Percentiles rank a stretch among this genome's conserved stretches.
phyloP scores from a whole-genome alignment of 2,797 vertebrate genomes.

The Semotilus atromaculatus region DNA sequence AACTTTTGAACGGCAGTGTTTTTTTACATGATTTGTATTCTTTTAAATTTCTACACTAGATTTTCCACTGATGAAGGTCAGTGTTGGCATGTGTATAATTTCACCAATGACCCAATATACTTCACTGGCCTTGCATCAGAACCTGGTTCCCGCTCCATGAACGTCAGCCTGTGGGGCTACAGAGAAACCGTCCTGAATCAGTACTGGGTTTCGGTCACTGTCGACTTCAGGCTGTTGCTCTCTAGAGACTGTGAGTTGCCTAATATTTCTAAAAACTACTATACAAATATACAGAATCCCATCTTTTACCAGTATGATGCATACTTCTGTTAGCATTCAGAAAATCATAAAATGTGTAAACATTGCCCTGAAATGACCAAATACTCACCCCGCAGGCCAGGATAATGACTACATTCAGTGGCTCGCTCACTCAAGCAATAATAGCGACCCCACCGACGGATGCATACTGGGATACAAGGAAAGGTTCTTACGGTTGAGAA shows the following conservation, averaged over 20 bases:
- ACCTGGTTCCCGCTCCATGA: conserved; percentile 93
- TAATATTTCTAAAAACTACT: not conserved
- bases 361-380: not conserved
- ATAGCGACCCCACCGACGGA: conserved; percentile 84
- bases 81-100: conserved; percentile 87
- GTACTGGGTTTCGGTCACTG: conserved; percentile 91
- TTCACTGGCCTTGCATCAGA: conserved; percentile 93
- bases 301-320: not conserved
- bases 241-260: conserved; percentile 86
- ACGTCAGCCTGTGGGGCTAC: conserved; percentile 94
- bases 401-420: conserved; percentile 89
- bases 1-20: too few relatives aligned
- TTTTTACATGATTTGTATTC: not conserved
- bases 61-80: conserved; percentile 98
- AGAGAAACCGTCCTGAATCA: conserved; percentile 77
- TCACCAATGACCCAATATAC: conserved; percentile 84
- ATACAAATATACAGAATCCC: not conserved
- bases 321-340: not conserved
- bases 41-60: conserved; percentile 67
- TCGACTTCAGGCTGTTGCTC: conserved; percentile 91
- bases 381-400: conserved; percentile 74
- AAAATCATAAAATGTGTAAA: not conserved
- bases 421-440: conserved; percentile 91
- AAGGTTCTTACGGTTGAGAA: conserved; percentile 86
- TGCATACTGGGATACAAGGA: conserved; percentile 95